Conservation (phyloP, 2,113 vertebrate species). For the Desmodus rotundus region DNA sequence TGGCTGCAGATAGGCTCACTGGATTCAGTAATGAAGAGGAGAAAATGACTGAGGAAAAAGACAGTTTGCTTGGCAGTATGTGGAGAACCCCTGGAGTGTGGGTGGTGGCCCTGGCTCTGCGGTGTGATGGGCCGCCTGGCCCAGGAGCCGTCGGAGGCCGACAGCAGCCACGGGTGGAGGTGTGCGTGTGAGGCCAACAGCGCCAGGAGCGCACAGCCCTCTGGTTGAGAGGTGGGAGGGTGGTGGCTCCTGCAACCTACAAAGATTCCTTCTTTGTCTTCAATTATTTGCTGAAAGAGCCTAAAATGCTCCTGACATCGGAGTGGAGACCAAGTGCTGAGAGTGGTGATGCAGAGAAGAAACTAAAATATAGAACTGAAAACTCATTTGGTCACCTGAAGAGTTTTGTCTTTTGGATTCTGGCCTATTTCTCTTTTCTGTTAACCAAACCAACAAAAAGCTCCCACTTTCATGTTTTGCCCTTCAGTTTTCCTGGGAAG, state of each 20-base stretch:
- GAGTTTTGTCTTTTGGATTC: conserved; percentile 19
- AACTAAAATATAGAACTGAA: conserved; percentile 33
- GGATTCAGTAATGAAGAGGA: not conserved
- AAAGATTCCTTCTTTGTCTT: not conserved
- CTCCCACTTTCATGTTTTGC: not conserved
- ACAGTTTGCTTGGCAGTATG: not conserved
- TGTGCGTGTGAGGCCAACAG: not conserved
- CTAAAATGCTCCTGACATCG: not conserved
- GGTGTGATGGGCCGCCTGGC: not conserved
- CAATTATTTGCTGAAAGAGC: not conserved
- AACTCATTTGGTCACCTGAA: not conserved
- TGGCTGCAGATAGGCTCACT: not conserved
- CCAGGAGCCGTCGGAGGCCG: not conserved
- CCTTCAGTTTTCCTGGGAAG: not conserved
- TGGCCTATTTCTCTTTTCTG: not conserved
- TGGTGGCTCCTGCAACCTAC: not conserved
- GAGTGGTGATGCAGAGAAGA: not conserved
- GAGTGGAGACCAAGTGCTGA: not conserved
- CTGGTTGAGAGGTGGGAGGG: not conserved
- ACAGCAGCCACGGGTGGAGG: fast-evolving
- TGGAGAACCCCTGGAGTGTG: not conserved
- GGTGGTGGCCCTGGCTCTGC: not conserved
- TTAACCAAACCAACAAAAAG: not conserved
- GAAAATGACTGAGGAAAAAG: not conserved
- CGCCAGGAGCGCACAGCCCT: not conserved